Percentiles rank a stretch among this genome's conserved stretches.
Evolutionary conservation across 2,888 invertebrate species (phyloP).

Genomic region (Coecobrya sp.): DNA sequence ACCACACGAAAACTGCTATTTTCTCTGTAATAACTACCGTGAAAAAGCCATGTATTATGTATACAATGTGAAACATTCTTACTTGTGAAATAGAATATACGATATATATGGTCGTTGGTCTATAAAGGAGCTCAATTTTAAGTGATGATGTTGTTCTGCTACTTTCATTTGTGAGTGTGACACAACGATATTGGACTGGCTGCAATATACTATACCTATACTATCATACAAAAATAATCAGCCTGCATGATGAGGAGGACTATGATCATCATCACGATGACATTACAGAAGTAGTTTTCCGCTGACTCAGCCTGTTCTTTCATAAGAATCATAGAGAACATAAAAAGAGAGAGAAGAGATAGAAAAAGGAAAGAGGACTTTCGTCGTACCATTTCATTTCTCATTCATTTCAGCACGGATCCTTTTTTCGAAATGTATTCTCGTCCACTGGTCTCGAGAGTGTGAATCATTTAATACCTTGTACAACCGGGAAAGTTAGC

Average conservation of each 20-base stretch:
- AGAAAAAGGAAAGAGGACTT: constrained; percentile 41
- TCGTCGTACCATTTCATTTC: constrained; percentile 67
- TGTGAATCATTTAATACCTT: constrained; percentile 54
- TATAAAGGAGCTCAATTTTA: constrained; percentile 63
- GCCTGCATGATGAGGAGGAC: constrained; percentile 42
- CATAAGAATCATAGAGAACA: background rate
- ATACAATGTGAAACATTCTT: background rate
- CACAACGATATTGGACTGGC: constrained; percentile 32
- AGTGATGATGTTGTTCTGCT: constrained; percentile 29
- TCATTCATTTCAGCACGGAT: constrained; percentile 56
- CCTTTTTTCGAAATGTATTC: constrained; percentile 51
- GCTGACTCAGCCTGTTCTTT: constrained; percentile 68
- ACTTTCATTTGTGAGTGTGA: constrained; percentile 38
- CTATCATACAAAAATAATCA: constrained; percentile 39
- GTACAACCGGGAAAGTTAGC: background rate
- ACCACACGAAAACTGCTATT: background rate
- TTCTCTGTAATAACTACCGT: background rate
- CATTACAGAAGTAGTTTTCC: constrained; percentile 61
- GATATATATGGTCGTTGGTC: background rate
- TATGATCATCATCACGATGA: constrained; percentile 68
- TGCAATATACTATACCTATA: constrained; percentile 1
- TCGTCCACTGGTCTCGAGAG: constrained; percentile 1
- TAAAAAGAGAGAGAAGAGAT: constrained; percentile 1
- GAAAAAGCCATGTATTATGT: constrained; percentile 19
- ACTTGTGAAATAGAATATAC: background rate